phyloP scores from a whole-genome alignment of 2,113 vertebrate species.

The Canis aureus region DNA sequence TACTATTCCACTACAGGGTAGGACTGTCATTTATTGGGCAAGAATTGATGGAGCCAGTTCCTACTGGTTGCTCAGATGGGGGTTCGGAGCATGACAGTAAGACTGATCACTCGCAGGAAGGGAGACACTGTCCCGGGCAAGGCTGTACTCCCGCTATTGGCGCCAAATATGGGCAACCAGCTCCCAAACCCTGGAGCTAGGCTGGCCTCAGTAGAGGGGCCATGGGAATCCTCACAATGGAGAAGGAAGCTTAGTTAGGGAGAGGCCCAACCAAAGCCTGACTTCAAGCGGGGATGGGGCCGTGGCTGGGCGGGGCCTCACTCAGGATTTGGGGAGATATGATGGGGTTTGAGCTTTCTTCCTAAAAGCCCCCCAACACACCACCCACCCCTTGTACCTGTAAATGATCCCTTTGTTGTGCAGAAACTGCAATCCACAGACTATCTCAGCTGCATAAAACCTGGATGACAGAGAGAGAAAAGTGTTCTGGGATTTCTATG shows the following conservation, averaged over 20 bases:
- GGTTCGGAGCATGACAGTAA: neutral
- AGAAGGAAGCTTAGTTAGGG: neutral
- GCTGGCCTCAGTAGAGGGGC: constrained; percentile 27
- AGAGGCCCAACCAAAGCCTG: neutral
- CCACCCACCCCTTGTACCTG: constrained; percentile 88
- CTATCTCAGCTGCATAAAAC: constrained; percentile 97
- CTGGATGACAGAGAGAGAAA: constrained; percentile 85
- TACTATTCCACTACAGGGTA: neutral
- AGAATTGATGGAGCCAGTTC: neutral
- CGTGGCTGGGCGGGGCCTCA: neutral
- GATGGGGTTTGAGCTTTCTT: neutral
- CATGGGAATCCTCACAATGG: neutral
- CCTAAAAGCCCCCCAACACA: neutral
- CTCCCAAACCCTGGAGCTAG: neutral
- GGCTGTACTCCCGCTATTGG: fast-evolving
- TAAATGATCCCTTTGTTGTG: constrained; percentile 98
- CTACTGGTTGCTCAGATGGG: neutral
- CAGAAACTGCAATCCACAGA: constrained; percentile 97
- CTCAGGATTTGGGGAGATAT: neutral
- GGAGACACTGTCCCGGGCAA: neutral
- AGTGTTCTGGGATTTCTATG: neutral
- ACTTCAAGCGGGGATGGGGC: neutral
- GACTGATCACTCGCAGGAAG: neutral
- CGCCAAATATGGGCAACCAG: neutral
- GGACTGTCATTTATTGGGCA: neutral